Percentiles rank a stretch among this genome's conserved stretches.
phyloP scores from a whole-genome alignment of 2,888 invertebrate species.

The Dicycla oo region DNA sequence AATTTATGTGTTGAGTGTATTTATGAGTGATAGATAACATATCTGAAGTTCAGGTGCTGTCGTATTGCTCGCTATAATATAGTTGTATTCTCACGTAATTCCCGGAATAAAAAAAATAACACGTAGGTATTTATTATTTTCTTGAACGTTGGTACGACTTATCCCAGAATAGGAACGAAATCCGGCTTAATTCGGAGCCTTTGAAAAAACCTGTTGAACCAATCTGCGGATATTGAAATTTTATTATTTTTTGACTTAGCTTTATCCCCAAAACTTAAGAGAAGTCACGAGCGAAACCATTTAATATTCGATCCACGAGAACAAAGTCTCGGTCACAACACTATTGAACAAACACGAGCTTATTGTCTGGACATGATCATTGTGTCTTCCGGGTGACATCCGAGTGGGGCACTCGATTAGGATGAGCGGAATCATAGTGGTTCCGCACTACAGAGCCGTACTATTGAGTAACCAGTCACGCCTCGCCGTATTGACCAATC shows the following conservation, averaged over 20 bases:
- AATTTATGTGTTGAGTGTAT: slow-evolving; percentile 52
- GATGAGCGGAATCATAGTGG: slow-evolving; percentile 42
- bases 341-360: slow-evolving; percentile 34
- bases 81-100: slow-evolving; percentile 6
- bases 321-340: slow-evolving; percentile 22
- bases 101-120: slow-evolving; percentile 9
- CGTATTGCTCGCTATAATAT: slow-evolving; percentile 8
- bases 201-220: background rate
- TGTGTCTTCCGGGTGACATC: slow-evolving; percentile 54
- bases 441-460: slow-evolving; percentile 35
- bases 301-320: slow-evolving; percentile 30
- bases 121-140: background rate
- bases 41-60: slow-evolving; percentile 29
- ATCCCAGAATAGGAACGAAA: slow-evolving; percentile 6
- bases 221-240: slow-evolving; percentile 16
- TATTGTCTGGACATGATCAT: slow-evolving; percentile 59
- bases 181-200: slow-evolving; percentile 8
- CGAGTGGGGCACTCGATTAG: slow-evolving; percentile 50
- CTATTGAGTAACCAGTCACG: slow-evolving; percentile 44
- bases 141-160: slow-evolving; percentile 9
- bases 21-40: slow-evolving; percentile 32
- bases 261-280: slow-evolving; percentile 17
- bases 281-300: slow-evolving; percentile 16
- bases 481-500: slow-evolving; percentile 32
- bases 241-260: slow-evolving; percentile 12